phyloP scores from a whole-genome alignment of 1,140 invertebrate genomes.

The Neomicropteryx cornuta region DNA sequence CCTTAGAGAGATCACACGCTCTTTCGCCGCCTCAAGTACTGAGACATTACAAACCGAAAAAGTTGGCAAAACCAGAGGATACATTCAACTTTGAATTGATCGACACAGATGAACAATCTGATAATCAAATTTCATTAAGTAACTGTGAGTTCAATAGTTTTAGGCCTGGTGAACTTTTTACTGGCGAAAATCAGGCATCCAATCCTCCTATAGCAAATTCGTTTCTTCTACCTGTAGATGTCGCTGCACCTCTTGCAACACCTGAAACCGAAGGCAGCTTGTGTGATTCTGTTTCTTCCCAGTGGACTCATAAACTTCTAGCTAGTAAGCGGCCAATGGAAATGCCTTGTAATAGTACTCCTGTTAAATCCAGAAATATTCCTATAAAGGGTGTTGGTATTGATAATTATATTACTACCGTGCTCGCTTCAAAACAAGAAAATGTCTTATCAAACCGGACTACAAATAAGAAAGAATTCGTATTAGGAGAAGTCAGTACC shows the following conservation, averaged over 20 bases:
- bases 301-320: conserved; percentile 33
- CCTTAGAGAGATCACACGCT: conserved; percentile 50
- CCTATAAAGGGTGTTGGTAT: conserved; percentile 51
- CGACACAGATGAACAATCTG: conserved; percentile 55
- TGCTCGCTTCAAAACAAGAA: conserved; percentile 44
- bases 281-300: conserved; percentile 37
- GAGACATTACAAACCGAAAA: conserved; percentile 47
- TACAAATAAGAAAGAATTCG: background rate
- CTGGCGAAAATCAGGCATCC: conserved; percentile 22
- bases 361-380: conserved; percentile 40
- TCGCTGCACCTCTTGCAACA: conserved; percentile 45
- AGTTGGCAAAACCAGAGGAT: conserved; percentile 50
- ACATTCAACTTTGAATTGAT: conserved; percentile 68
- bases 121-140: conserved; percentile 35
- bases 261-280: conserved; percentile 48
- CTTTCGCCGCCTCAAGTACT: conserved; percentile 39
- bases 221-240: conserved; percentile 24
- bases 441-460: conserved; percentile 13
- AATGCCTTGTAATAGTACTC: conserved; percentile 28
- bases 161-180: conserved; percentile 36
- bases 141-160: conserved; percentile 32
- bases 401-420: conserved; percentile 55
- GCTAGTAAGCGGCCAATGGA: conserved; percentile 31
- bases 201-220: conserved; percentile 29
- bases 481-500: conserved; percentile 23